Conservation (phyloP, 2,888 invertebrate species). For the Buathra laborator region DNA sequence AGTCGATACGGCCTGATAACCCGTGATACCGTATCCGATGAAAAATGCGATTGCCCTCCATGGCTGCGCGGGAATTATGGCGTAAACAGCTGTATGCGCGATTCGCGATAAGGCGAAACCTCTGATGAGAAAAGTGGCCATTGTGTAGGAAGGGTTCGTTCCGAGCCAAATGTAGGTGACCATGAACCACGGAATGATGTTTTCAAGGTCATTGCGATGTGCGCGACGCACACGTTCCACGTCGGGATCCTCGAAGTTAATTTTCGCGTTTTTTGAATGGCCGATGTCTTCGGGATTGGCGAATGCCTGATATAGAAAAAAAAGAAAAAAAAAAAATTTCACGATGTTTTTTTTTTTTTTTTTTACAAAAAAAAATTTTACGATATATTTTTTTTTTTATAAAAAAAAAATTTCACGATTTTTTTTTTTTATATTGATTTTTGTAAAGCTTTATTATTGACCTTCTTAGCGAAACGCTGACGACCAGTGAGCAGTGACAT, state of each 20-base stretch:
- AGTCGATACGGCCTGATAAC: conserved; percentile 83
- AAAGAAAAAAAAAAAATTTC: not conserved
- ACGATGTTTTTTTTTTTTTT: not conserved
- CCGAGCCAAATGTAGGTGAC: conserved; percentile 86
- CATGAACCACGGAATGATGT: conserved; percentile 86
- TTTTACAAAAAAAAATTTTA: not conserved
- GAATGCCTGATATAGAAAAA: conserved; percentile 73
- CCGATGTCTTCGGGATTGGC: conserved; percentile 77
- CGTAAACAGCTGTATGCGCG: conserved; percentile 86
- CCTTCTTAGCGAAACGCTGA: conserved; percentile 76
- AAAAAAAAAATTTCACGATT: not conserved
- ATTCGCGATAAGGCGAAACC: conserved; percentile 85
- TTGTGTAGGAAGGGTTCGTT: conserved; percentile 85
- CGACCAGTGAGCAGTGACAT: conserved; percentile 74
- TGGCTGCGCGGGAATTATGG: conserved; percentile 85
- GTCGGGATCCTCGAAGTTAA: conserved; percentile 83
- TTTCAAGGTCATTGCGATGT: conserved; percentile 88
- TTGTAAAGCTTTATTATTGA: conserved; percentile 47
- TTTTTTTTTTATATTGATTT: too few relatives aligned
- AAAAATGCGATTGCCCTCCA: conserved; percentile 85
- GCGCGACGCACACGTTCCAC: conserved; percentile 87
- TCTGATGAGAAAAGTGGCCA: conserved; percentile 86
- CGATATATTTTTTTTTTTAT: not conserved
- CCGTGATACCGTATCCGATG: conserved; percentile 82
- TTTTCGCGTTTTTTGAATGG: conserved; percentile 59